Conservation (phyloP, 2,888 invertebrate species). For the Rhogogaster chlorosoma region DNA sequence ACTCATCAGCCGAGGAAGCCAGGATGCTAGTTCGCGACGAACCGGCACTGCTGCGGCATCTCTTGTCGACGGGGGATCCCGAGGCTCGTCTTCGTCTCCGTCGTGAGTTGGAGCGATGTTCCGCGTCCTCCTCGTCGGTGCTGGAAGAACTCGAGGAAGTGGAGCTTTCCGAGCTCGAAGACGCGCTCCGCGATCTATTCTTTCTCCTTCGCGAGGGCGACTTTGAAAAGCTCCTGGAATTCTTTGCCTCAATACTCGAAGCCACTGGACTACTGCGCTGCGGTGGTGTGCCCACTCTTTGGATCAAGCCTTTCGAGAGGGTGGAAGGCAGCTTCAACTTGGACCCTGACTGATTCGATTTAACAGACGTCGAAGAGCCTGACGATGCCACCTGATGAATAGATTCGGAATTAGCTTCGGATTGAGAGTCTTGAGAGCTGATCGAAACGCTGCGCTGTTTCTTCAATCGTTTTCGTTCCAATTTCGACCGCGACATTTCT, state of each 20-base stretch:
- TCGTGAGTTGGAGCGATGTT: conserved; percentile 55
- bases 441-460: conserved; percentile 77
- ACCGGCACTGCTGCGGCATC: conserved; percentile 69
- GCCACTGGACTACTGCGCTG: conserved; percentile 47
- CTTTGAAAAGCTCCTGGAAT: conserved; percentile 62
- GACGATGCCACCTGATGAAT: conserved; percentile 58
- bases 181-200: conserved; percentile 49
- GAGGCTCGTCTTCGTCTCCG: conserved; percentile 61
- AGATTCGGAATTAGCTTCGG: conserved; percentile 65
- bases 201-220: conserved; percentile 60
- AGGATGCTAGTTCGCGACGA: conserved; percentile 80
- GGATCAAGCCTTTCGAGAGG: conserved; percentile 26
- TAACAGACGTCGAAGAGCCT: conserved; percentile 59
- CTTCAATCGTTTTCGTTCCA: conserved; percentile 65
- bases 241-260: conserved; percentile 54
- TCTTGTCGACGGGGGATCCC: conserved; percentile 61
- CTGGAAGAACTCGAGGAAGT: conserved; percentile 74
- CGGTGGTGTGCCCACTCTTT: conserved; percentile 8
- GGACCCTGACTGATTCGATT: conserved; percentile 56
- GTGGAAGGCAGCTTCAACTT: conserved; percentile 57
- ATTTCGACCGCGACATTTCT: conserved; percentile 67
- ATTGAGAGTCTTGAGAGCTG: conserved; percentile 75
- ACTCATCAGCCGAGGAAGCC: conserved; percentile 80
- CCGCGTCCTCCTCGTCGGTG: conserved; percentile 69
- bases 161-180: conserved; percentile 66